Percentiles rank a stretch among this genome's conserved stretches.
These are phyloP conservation scores for Brachyopa scutellaris DNA, from an alignment of 2,888 invertebrate species.

Conservation along the genomic window DNA sequence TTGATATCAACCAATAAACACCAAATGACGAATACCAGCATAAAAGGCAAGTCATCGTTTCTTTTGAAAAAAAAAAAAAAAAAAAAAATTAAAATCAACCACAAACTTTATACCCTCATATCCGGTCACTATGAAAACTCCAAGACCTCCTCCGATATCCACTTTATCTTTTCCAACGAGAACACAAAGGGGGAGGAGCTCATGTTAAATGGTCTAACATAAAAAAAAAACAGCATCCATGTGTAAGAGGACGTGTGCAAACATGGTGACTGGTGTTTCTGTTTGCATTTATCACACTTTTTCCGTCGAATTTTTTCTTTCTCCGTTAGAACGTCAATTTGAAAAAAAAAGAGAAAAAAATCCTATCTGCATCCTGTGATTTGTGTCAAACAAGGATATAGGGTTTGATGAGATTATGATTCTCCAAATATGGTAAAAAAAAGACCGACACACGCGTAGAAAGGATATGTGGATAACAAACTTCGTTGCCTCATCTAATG, in stretches of 20 bases:
- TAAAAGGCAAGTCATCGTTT: constrained; percentile 40
- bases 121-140: constrained; percentile 36
- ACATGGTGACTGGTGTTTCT: constrained; percentile 56
- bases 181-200: constrained; percentile 18
- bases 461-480: neutral
- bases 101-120: constrained; percentile 47
- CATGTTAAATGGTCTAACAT: constrained; percentile 50
- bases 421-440: constrained; percentile 2
- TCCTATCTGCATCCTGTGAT: constrained; percentile 41
- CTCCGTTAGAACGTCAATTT: constrained; percentile 22
- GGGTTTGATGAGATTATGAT: constrained; percentile 53
- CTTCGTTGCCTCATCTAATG: constrained; percentile 33
- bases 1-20: neutral
- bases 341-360: constrained; percentile 27
- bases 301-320: constrained; percentile 26
- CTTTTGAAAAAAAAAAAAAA: constrained; percentile 14
- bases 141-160: constrained; percentile 21
- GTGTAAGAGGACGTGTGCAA: constrained; percentile 42
- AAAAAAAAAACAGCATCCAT: constrained; percentile 23
- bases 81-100: constrained; percentile 38
- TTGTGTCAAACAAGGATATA: constrained; percentile 38
- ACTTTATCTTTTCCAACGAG: neutral
- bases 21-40: constrained; percentile 6
- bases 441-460: neutral
- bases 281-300: constrained; percentile 44